Base-by-base conservation (phyloP, 2,113 vertebrate genomes). In the Xiphorhynchus elegans region DNA sequence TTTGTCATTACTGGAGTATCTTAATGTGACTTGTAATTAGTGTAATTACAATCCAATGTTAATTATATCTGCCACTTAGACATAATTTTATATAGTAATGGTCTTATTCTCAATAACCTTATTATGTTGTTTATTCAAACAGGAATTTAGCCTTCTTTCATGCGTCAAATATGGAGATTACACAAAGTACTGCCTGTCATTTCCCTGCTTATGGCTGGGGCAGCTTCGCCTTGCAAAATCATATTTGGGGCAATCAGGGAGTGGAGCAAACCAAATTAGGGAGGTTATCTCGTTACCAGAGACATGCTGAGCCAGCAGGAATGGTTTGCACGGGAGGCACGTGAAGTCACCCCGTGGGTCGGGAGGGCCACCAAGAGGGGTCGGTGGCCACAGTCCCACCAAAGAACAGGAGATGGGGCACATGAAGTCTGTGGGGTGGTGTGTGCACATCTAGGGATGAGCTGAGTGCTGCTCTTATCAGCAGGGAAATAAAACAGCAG, bases 11-110 rank as follows among this genome's bases (percentile, higher is more conserved):
- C 97, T 98, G 96, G 98, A 98, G 98, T 98, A 97, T 98, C 98
- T 98, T 99, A 99, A 99, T 98, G 98, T 98, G 98, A 98, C 98
- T 98, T 98, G 98, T 99, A 99, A 98, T 98, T 98, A 98, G 98
- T 98, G 97, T 98, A 99, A 99, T 99, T 98, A 99, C 98, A 98
- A 99, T 98, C 98, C 98, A 98, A 98, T 98, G 98, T 98, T 98
- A 98, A 99, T 98, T 98, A 98, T 98, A 97, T 98, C 97, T 98
- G 98, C 98, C 98, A 98, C 98, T 99, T 99, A 98, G 94, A 97
- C 98, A 98, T 98, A 97, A 97, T 98, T 98, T 98, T 98, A 98
- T 98, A 98, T 98, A 98, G 98, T 96, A 98, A 98, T 98, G 98
- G 98, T 96, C 97, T 97, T 98, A 97, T 98, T 98, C 98, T 98